These are phyloP conservation scores for Scaptomyza cyrtandrae DNA, from an alignment of 2,888 invertebrate genomes.

Conservation along the genomic window DNA sequence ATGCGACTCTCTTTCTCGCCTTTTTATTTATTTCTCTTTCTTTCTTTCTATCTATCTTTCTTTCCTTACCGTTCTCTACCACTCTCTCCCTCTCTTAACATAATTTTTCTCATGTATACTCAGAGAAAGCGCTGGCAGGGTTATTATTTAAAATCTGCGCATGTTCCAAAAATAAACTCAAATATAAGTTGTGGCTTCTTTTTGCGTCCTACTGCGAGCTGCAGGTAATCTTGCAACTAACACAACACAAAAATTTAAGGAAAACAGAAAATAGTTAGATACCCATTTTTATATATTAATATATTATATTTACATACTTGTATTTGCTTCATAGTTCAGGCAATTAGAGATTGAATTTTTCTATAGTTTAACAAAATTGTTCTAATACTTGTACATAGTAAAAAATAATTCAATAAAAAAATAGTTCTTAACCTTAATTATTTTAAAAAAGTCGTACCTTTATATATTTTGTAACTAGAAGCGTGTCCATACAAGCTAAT, in stretches of 20 bases:
- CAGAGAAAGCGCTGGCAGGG: conserved; percentile 49
- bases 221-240: conserved; percentile 43
- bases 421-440: too few species aligned
- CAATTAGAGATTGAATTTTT: too few species aligned
- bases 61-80: background rate
- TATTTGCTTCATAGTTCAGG: too few species aligned
- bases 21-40: conserved; percentile 10
- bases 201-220: conserved; percentile 39
- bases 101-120: conserved; percentile 14
- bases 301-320: too few species aligned
- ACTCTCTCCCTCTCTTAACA: conserved; percentile 5
- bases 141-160: conserved; percentile 69
- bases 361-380: too few species aligned
- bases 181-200: conserved; percentile 35
- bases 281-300: too few species aligned
- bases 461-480: background rate
- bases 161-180: conserved; percentile 71
- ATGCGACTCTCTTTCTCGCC: conserved; percentile 1
- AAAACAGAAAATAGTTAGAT: too few species aligned
- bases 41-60: background rate
- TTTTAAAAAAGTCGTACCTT: background rate
- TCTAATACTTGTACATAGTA: too few species aligned
- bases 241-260: conserved; percentile 23
- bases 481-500: background rate
- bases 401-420: too few species aligned